Conservation (phyloP, 2,888 invertebrate genomes). For the Stegophylla sp. region DNA sequence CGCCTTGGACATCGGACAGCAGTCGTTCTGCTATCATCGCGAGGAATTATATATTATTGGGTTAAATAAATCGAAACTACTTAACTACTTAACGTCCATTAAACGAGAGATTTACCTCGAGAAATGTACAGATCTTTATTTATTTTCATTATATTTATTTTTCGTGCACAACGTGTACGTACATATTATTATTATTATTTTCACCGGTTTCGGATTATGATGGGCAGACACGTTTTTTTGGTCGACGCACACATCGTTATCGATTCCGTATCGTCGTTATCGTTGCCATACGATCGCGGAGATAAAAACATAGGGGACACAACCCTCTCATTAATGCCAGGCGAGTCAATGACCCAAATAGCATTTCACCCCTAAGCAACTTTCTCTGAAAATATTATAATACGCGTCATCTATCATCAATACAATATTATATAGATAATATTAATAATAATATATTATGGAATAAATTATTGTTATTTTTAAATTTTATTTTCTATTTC, state of each 20-base stretch:
- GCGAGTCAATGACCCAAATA: slow-evolving; percentile 10
- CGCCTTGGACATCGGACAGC: slow-evolving; percentile 30
- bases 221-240: not conserved
- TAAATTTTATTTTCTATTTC: too few relatives aligned
- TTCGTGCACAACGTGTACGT: not conserved
- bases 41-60: slow-evolving; percentile 35
- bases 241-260: not conserved
- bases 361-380: not conserved
- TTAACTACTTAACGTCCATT: slow-evolving; percentile 56
- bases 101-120: slow-evolving; percentile 30
- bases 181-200: not conserved
- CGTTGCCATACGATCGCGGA: not conserved
- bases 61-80: slow-evolving; percentile 42
- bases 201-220: not conserved
- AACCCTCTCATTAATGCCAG: not conserved
- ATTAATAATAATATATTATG: too few relatives aligned
- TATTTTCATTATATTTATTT: not conserved
- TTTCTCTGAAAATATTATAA: too few relatives aligned
- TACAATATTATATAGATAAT: too few relatives aligned
- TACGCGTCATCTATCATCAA: too few relatives aligned
- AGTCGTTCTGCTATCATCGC: slow-evolving; percentile 39
- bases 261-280: slow-evolving; percentile 4
- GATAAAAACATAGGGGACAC: slow-evolving; percentile 6
- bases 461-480: too few relatives aligned
- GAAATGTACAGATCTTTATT: not conserved